Percentiles rank a stretch among this genome's conserved stretches.
Conservation (phyloP, 1,140 invertebrate genomes). For the Solen grandis region DNA sequence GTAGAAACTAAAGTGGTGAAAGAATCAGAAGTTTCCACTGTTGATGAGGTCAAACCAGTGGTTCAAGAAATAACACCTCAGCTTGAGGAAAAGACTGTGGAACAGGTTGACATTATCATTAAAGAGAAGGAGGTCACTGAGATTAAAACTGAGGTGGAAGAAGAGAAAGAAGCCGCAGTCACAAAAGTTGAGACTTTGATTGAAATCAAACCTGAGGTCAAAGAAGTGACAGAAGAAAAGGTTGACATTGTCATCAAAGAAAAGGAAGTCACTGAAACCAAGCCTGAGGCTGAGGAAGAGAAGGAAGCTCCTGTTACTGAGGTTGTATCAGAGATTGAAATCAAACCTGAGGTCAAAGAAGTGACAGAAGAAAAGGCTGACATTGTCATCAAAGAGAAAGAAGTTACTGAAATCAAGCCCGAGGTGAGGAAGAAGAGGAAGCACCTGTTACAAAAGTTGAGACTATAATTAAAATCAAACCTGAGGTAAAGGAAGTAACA, state of each 20-base stretch:
- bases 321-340: not conserved
- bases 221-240: conserved; percentile 38
- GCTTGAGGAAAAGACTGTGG: not conserved
- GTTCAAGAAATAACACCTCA: no score
- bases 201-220: conserved; percentile 7
- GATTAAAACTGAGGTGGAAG: not conserved
- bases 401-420: conserved; percentile 22
- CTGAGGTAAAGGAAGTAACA: conserved; percentile 5
- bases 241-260: conserved; percentile 13
- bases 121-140: not conserved
- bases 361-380: conserved; percentile 30
- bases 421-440: not conserved
- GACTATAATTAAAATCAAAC: not conserved
- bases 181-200: not conserved
- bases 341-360: conserved; percentile 1
- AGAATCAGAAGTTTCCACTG: not conserved
- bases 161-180: not conserved
- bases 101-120: not conserved
- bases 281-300: no score
- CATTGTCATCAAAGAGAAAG: conserved; percentile 8
- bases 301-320: not conserved
- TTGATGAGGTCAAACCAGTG: not conserved
- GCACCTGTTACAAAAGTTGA: not conserved
- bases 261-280: conserved; percentile 14
- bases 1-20: not conserved